These are phyloP conservation scores for Tuta absoluta DNA, from an alignment of 2,888 invertebrate species.

Conservation along the genomic window DNA sequence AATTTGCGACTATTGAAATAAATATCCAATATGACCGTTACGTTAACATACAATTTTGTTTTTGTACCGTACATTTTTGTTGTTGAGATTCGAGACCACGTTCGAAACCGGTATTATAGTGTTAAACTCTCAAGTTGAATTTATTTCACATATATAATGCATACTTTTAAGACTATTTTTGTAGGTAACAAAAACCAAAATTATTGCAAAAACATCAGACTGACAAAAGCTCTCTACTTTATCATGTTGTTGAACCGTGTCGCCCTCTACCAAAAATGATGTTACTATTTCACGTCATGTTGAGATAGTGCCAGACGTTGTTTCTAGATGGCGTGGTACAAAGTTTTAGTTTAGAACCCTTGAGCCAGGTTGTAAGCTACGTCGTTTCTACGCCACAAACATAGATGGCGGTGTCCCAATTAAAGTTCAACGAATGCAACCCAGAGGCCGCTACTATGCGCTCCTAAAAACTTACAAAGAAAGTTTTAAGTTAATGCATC, in stretches of 20 bases:
- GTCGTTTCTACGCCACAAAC: constrained; percentile 1
- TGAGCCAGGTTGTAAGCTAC: not conserved
- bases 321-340: constrained; percentile 1
- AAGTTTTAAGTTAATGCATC: constrained; percentile 56
- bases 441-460: constrained; percentile 56
- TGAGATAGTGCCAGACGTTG: not conserved
- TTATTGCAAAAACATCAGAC: too few species aligned
- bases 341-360: not conserved
- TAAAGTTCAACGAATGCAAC: not conserved
- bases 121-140: too few species aligned
- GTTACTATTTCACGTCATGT: constrained; percentile 21
- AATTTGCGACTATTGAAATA: too few species aligned
- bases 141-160: too few species aligned
- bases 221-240: too few species aligned
- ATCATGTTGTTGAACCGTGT: not conserved
- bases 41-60: too few species aligned
- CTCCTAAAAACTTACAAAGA: constrained; percentile 32
- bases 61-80: too few species aligned
- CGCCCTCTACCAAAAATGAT: constrained; percentile 24
- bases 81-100: too few species aligned
- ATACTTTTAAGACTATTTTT: too few species aligned
- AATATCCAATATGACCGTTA: too few species aligned
- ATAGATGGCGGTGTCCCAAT: constrained; percentile 42
- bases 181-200: too few species aligned
- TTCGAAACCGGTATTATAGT: too few species aligned